These are phyloP conservation scores for Trematomus loennbergii DNA, from an alignment of 2,113 vertebrate genomes.

Conservation along the genomic window DNA sequence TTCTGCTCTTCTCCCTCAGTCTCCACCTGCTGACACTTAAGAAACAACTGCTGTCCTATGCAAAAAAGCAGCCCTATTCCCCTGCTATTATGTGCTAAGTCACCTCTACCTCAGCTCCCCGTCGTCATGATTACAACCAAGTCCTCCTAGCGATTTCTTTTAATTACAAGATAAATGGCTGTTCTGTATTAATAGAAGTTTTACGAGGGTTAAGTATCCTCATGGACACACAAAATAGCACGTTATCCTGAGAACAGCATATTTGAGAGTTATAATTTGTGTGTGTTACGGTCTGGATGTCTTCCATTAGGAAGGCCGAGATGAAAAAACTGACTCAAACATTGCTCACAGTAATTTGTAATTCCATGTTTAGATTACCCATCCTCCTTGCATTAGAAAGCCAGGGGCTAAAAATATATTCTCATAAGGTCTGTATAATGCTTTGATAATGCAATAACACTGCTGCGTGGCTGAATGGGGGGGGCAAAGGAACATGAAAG, in stretches of 20 bases:
- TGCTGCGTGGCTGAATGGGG: constrained; percentile 61
- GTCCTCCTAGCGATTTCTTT: constrained; percentile 53
- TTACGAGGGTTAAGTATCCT: constrained; percentile 54
- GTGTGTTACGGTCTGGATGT: constrained; percentile 15
- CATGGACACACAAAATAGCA: constrained; percentile 24
- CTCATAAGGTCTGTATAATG: constrained; percentile 47
- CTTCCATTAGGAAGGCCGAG: constrained; percentile 31
- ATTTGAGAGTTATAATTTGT: constrained; percentile 31
- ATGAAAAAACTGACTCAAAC: constrained; percentile 46
- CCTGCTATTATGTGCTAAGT: constrained; percentile 51
- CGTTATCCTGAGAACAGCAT: constrained; percentile 26
- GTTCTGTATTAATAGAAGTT: constrained; percentile 47
- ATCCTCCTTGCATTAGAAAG: constrained; percentile 45
- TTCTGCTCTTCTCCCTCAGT: constrained; percentile 57
- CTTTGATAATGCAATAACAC: constrained; percentile 78
- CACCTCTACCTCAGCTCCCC: constrained; percentile 55
- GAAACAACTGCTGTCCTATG: constrained; percentile 74
- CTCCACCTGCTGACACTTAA: constrained; percentile 75
- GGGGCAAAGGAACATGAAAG: constrained; percentile 75
- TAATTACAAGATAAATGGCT: constrained; percentile 55
- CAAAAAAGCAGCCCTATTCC: constrained; percentile 49
- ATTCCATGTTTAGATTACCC: constrained; percentile 52
- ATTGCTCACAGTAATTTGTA: constrained; percentile 44
- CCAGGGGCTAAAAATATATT: constrained; percentile 73
- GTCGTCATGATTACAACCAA: constrained; percentile 39